Evolutionary conservation across 2,113 vertebrate species (phyloP).

Genomic region (Prochilodus magdalenae): DNA sequence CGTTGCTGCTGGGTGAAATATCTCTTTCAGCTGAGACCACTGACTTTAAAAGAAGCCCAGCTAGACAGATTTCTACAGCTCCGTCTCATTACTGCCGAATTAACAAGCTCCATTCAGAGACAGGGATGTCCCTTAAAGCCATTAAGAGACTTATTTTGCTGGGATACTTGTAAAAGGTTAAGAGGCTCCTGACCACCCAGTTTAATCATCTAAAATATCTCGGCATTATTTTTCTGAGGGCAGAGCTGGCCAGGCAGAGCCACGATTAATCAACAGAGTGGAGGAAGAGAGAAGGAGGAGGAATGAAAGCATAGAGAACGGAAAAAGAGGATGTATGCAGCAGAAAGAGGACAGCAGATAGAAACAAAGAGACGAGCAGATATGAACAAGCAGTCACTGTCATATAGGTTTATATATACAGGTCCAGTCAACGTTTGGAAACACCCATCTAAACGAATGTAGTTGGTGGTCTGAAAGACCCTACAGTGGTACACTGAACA

Average conservation of each 20-base stretch:
- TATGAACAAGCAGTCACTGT: background rate
- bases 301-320: background rate
- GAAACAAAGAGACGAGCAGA: conserved; percentile 11
- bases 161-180: conserved; percentile 42
- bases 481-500: too few species aligned
- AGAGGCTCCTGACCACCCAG: conserved; percentile 34
- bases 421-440: too few species aligned
- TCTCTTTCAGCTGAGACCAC: conserved; percentile 2
- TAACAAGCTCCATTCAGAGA: conserved; percentile 38
- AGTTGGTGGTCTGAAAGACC: too few species aligned
- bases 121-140: conserved; percentile 40
- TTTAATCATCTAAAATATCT: conserved; percentile 31
- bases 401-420: too few species aligned
- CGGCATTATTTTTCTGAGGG: conserved; percentile 3
- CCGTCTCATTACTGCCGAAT: conserved; percentile 37
- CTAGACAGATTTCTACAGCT: conserved; percentile 37
- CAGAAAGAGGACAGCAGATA: background rate
- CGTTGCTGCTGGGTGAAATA: background rate
- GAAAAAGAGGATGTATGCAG: background rate
- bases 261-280: conserved; percentile 27
- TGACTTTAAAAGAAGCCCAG: background rate
- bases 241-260: conserved; percentile 7
- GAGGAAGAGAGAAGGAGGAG: background rate
- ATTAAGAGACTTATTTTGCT: conserved; percentile 49
- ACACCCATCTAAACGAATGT: too few species aligned